phyloP scores from a whole-genome alignment of 2,113 vertebrate species.

The Chunga burmeisteri region DNA sequence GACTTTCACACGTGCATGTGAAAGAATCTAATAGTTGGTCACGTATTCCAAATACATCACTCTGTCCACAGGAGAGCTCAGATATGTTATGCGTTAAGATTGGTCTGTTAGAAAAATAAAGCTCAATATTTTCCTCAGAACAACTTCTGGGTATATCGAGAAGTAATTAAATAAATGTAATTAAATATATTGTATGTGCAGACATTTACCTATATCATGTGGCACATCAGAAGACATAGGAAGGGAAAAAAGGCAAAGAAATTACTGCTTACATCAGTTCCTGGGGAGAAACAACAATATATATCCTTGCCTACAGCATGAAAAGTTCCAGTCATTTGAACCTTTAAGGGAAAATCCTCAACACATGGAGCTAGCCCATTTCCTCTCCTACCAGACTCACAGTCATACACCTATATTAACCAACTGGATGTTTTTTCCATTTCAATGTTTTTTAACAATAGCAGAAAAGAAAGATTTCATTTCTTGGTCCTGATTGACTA shows the following conservation, averaged over 20 bases:
- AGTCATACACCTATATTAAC: fast-evolving
- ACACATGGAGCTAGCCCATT: not conserved
- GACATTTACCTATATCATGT: not conserved
- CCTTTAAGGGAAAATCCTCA: not conserved
- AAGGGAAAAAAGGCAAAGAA: not conserved
- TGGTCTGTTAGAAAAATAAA: not conserved
- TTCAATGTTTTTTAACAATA: not conserved
- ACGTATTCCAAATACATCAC: not conserved
- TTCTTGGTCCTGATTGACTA: not conserved
- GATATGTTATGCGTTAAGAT: not conserved
- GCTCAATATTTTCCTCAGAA: not conserved
- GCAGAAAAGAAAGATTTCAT: not conserved
- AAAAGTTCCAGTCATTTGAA: not conserved
- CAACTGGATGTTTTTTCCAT: not conserved
- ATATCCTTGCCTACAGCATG: not conserved
- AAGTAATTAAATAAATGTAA: not conserved
- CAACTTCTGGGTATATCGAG: not conserved
- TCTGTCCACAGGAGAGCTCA: not conserved
- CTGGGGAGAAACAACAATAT: not conserved
- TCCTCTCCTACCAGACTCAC: not conserved
- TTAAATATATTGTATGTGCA: not conserved
- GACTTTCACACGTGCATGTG: fast-evolving
- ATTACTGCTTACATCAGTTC: not conserved
- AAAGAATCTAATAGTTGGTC: not conserved
- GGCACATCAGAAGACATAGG: not conserved